Evolutionary conservation across 2,888 invertebrate genomes (phyloP).

Genomic region (Artemia sinica): DNA sequence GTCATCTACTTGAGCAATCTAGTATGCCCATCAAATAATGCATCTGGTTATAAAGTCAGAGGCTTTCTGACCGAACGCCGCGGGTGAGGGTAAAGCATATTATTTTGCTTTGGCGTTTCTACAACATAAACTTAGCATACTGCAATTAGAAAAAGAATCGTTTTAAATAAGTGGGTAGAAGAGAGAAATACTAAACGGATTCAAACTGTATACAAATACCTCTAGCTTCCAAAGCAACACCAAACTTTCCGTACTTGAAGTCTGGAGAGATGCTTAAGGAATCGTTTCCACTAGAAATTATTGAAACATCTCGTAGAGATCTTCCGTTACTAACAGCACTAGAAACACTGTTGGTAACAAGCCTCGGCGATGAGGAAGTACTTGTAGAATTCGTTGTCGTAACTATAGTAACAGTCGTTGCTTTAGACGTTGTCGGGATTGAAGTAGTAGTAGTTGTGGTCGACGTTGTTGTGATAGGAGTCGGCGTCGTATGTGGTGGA

Average conservation of each 20-base stretch:
- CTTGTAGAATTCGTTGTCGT: not conserved
- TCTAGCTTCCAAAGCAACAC: not conserved
- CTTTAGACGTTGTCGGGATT: not conserved
- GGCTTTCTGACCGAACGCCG: too few relatives aligned
- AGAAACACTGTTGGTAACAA: not conserved
- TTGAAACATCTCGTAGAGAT: not conserved
- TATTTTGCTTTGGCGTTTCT: too few relatives aligned
- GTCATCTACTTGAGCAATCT: too few relatives aligned
- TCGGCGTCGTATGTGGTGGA: not conserved
- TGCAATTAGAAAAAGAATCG: too few relatives aligned
- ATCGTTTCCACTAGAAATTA: not conserved
- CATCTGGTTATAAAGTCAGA: too few relatives aligned
- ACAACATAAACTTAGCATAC: too few relatives aligned
- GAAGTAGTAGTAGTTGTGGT: slow-evolving; percentile 5
- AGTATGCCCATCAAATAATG: too few relatives aligned
- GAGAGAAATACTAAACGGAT: too few relatives aligned
- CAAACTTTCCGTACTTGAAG: slow-evolving; percentile 9
- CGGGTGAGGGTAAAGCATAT: too few relatives aligned
- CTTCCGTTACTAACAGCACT: not conserved
- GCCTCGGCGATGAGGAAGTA: not conserved
- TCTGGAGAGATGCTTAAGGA: not conserved
- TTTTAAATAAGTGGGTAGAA: too few relatives aligned
- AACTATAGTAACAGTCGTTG: not conserved
- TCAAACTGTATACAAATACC: not conserved
- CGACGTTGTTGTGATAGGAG: not conserved